A percentile compares a stretch with the other conserved stretches of the same genome.
phyloP scores from a whole-genome alignment of 2,888 invertebrate genomes.

The Acanthopleura granulata region DNA sequence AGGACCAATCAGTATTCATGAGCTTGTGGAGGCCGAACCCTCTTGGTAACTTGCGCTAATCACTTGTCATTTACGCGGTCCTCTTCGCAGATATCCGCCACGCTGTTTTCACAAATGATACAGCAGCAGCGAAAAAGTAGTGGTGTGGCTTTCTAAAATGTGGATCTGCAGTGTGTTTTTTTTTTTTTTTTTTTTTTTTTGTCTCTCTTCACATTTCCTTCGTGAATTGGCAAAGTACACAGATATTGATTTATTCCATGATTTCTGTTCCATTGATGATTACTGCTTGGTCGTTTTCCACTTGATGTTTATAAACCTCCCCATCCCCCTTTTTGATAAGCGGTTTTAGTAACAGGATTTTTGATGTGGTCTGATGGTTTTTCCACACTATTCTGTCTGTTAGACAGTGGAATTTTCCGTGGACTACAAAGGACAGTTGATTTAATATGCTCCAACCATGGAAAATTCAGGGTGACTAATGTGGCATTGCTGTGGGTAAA shows the following conservation, averaged over 20 bases:
- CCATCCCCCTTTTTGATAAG: too few relatives aligned
- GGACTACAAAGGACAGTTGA: too few relatives aligned
- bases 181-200: too few relatives aligned
- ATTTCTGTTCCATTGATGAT: neutral
- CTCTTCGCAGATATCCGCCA: neutral
- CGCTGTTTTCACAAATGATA: slow-evolving; percentile 2
- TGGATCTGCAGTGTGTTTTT: neutral
- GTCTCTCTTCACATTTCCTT: neutral
- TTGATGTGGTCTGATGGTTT: too few relatives aligned
- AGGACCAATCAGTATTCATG: slow-evolving; percentile 1
- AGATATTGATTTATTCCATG: neutral
- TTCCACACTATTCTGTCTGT: too few relatives aligned
- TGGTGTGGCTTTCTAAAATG: neutral
- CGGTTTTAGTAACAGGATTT: too few relatives aligned
- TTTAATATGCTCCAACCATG: too few relatives aligned
- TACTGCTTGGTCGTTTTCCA: neutral
- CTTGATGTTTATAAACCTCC: neutral
- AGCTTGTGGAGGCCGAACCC: neutral
- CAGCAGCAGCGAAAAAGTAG: neutral
- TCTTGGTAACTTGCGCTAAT: neutral
- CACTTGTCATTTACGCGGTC: neutral
- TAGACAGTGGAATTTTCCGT: too few relatives aligned
- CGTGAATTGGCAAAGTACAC: slow-evolving; percentile 1
- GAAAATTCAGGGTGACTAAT: too few relatives aligned
- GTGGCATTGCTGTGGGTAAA: too few relatives aligned